Conservation (phyloP, 2,888 invertebrate species). For the Drosophila anceps region DNA sequence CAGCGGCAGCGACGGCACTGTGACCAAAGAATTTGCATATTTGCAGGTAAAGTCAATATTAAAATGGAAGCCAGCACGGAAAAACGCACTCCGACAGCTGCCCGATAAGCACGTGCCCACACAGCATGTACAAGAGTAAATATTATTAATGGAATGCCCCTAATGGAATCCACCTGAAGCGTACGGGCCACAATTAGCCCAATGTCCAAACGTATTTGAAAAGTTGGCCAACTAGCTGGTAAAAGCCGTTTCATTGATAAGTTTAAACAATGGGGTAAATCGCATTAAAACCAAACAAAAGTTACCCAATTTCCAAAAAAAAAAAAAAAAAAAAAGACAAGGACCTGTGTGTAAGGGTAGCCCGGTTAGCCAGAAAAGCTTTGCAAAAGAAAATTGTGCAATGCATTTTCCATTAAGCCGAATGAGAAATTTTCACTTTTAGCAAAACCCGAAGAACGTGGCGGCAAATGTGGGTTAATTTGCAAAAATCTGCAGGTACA, state of each 20-base stretch:
- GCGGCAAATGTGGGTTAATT: conserved; percentile 76
- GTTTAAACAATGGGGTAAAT: conserved; percentile 19
- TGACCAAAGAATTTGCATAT: conserved; percentile 40
- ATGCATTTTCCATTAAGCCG: conserved; percentile 51
- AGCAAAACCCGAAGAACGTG: conserved; percentile 38
- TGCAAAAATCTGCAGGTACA: conserved; percentile 68
- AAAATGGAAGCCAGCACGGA: background rate
- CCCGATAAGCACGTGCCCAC: conserved; percentile 19
- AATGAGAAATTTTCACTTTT: conserved; percentile 50
- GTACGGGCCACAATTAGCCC: conserved; percentile 21
- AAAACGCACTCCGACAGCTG: conserved; percentile 11
- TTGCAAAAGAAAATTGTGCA: conserved; percentile 49
- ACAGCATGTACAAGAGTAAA: conserved; percentile 3
- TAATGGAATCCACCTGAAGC: background rate
- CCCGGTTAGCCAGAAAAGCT: conserved; percentile 24
- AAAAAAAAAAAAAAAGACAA: background rate
- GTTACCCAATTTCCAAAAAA: conserved; percentile 35
- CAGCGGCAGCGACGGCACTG: conserved; percentile 21
- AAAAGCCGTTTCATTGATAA: conserved; percentile 31
- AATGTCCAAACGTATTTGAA: background rate
- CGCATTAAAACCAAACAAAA: conserved; percentile 52
- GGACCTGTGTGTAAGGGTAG: background rate
- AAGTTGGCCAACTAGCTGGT: conserved; percentile 2
- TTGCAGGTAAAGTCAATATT: conserved; percentile 30
- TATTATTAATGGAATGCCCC: conserved; percentile 7